These are phyloP conservation scores for Euplagia quadripunctaria DNA, from an alignment of 2,888 invertebrate genomes.

Conservation along the genomic window DNA sequence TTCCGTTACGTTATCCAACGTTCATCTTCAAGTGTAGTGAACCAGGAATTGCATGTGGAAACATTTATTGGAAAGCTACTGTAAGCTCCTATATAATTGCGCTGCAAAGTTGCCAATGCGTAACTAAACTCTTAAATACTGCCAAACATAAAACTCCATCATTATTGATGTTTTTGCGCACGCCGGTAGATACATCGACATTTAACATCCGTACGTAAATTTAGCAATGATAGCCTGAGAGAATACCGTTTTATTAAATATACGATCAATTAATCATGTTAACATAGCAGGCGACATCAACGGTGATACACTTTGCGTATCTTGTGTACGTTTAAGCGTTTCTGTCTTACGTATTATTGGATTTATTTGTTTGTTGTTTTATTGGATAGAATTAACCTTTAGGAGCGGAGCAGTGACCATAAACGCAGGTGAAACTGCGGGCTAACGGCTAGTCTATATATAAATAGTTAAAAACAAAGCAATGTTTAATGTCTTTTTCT, in stretches of 20 bases:
- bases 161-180: constrained; percentile 44
- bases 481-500: too few species aligned
- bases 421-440: too few species aligned
- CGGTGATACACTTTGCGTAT: too few species aligned
- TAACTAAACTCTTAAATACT: constrained; percentile 49
- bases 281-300: too few species aligned
- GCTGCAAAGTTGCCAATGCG: constrained; percentile 36
- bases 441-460: too few species aligned
- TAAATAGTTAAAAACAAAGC: too few species aligned
- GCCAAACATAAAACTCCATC: constrained; percentile 33
- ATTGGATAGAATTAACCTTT: too few species aligned
- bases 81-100: constrained; percentile 49
- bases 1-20: neutral
- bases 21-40: constrained; percentile 2
- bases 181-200: neutral
- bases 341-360: too few species aligned
- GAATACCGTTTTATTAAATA: neutral
- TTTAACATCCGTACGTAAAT: neutral
- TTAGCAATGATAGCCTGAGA: neutral
- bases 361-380: too few species aligned
- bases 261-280: too few species aligned
- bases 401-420: too few species aligned
- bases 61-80: constrained; percentile 32
- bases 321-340: too few species aligned
- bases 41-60: constrained; percentile 39